Evolutionary conservation across 2,113 vertebrate genomes (phyloP).

Genomic region (Rhombomys opimus): DNA sequence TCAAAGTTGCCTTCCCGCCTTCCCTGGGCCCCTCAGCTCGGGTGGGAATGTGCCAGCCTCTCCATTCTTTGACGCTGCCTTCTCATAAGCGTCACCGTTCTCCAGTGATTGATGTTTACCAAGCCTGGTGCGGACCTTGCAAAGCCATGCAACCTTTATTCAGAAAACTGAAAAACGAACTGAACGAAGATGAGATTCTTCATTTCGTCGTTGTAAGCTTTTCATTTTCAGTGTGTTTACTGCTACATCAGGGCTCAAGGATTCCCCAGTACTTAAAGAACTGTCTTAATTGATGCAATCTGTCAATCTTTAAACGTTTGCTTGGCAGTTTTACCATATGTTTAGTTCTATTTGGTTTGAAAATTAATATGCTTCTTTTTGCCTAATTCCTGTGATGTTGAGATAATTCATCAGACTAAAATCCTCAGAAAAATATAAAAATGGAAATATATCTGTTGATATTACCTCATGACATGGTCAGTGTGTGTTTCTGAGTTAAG

Average conservation of each 20-base stretch:
- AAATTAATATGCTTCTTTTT: background rate
- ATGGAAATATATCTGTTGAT: background rate
- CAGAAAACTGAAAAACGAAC: conserved; percentile 84
- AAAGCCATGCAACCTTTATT: conserved; percentile 86
- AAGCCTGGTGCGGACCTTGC: conserved; percentile 89
- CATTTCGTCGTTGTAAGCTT: conserved; percentile 87
- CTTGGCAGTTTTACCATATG: background rate
- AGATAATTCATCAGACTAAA: background rate
- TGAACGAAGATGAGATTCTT: conserved; percentile 85
- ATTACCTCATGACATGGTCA: background rate
- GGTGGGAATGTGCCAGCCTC: background rate
- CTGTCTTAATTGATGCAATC: background rate
- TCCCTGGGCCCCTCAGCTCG: background rate
- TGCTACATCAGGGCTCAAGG: background rate
- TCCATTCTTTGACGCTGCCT: background rate
- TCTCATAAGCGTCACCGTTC: background rate
- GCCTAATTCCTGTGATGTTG: background rate
- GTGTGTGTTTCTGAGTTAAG: background rate
- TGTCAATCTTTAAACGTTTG: background rate
- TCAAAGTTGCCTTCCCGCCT: background rate
- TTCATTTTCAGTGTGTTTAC: conserved; percentile 17
- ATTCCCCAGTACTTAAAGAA: background rate
- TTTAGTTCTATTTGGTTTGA: background rate
- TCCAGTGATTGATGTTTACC: conserved; percentile 88
- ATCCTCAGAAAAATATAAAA: conserved; percentile 14